Conservation (phyloP, 2,797 vertebrate species). For the Tapirus indicus region DNA sequence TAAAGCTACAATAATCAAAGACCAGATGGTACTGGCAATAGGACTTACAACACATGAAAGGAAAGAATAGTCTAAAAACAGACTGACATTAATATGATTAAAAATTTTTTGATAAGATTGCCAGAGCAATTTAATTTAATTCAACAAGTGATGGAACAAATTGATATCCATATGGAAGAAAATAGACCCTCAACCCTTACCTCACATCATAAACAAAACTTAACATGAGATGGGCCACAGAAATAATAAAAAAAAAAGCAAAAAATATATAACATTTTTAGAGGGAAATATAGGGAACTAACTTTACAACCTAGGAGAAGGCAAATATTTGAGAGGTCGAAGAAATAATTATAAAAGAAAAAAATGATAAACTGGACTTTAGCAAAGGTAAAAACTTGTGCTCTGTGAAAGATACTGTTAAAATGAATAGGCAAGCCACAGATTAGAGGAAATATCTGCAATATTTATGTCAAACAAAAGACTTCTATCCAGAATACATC, state of each 20-base stretch:
- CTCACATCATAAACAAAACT: background rate
- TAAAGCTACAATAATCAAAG: background rate
- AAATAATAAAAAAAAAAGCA: constrained; percentile 33
- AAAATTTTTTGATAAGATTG: constrained; percentile 3
- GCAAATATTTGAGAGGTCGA: constrained; percentile 6
- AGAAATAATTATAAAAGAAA: constrained; percentile 48
- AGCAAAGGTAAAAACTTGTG: background rate
- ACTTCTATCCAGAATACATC: background rate
- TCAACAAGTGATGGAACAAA: background rate
- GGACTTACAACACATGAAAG: constrained; percentile 21
- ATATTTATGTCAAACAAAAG: background rate
- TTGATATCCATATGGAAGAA: background rate
- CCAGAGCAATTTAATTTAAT: background rate
- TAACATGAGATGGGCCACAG: background rate
- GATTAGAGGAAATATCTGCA: background rate
- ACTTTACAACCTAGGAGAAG: background rate
- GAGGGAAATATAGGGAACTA: constrained; percentile 25
- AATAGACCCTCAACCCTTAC: background rate
- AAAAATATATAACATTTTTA: constrained; percentile 22
- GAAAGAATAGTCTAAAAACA: constrained; percentile 1
- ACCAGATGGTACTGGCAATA: background rate
- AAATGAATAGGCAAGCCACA: constrained; percentile 25
- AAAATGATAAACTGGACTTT: background rate
- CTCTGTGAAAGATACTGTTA: background rate
- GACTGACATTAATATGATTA: background rate